These are phyloP conservation scores for Apotomis turbidana DNA, from an alignment of 2,888 invertebrate species.

Conservation along the genomic window DNA sequence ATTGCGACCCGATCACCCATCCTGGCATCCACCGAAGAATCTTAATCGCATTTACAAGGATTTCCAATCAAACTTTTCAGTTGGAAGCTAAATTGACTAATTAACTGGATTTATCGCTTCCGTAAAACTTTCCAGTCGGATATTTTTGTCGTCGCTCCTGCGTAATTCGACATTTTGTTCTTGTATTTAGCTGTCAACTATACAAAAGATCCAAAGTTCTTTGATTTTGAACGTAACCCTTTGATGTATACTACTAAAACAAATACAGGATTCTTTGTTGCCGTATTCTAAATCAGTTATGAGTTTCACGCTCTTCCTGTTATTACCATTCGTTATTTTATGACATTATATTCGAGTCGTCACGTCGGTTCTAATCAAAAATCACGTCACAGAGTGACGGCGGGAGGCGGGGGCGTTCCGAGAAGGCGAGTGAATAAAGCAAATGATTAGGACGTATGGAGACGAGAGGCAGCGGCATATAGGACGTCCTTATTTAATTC, in stretches of 20 bases:
- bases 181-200: constrained; percentile 50
- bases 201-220: constrained; percentile 57
- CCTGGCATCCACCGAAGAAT: constrained; percentile 53
- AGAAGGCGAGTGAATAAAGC: constrained; percentile 71
- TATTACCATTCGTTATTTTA: constrained; percentile 58
- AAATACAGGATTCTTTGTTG: constrained; percentile 57
- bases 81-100: constrained; percentile 75
- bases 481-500: constrained; percentile 78
- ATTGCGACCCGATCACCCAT: constrained; percentile 48
- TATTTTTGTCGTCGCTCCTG: constrained; percentile 64
- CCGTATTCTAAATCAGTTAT: constrained; percentile 51
- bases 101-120: constrained; percentile 79
- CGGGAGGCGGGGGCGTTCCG: constrained; percentile 54
- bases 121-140: constrained; percentile 63
- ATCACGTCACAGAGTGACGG: constrained; percentile 60
- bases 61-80: constrained; percentile 73
- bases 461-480: constrained; percentile 59
- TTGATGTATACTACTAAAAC: constrained; percentile 63
- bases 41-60: constrained; percentile 58
- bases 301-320: constrained; percentile 55
- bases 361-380: constrained; percentile 70
- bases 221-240: constrained; percentile 63
- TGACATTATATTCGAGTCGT: constrained; percentile 58
- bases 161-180: constrained; percentile 69
- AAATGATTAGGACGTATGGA: constrained; percentile 70